A percentile compares a stretch with the other conserved stretches of the same genome.
phyloP scores from a whole-genome alignment of 2,888 invertebrate species.

The Amphipoea lucens region DNA sequence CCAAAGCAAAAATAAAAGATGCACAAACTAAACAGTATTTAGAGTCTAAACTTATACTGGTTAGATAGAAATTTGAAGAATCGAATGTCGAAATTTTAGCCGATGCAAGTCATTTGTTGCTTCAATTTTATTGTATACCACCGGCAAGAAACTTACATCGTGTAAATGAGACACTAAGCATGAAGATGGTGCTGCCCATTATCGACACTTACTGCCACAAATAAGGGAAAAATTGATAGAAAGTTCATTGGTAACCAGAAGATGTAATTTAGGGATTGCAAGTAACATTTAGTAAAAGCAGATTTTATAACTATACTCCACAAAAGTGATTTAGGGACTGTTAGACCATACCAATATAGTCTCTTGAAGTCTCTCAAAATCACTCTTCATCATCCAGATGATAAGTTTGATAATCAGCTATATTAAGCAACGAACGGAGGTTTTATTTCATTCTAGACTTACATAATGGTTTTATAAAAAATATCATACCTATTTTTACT shows the following conservation, averaged over 20 bases:
- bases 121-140: no score
- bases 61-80: no score
- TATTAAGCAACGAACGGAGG: no score
- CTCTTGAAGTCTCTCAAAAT: not conserved
- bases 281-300: not conserved
- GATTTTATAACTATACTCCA: not conserved
- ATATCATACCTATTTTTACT: not conserved
- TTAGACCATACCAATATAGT: not conserved
- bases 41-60: no score
- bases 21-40: no score
- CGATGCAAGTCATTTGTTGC: no score
- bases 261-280: not conserved
- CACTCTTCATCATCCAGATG: not conserved
- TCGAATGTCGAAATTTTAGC: no score
- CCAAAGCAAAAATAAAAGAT: not conserved
- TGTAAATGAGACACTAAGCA: not conserved
- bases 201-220: not conserved
- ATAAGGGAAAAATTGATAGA: not conserved
- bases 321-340: not conserved
- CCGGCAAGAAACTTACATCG: no score
- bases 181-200: not conserved
- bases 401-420: not conserved
- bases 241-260: not conserved
- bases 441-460: not conserved
- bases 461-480: not conserved